Evolutionary conservation across 2,888 invertebrate genomes (phyloP).

Genomic region (Cephonodes hylas): DNA sequence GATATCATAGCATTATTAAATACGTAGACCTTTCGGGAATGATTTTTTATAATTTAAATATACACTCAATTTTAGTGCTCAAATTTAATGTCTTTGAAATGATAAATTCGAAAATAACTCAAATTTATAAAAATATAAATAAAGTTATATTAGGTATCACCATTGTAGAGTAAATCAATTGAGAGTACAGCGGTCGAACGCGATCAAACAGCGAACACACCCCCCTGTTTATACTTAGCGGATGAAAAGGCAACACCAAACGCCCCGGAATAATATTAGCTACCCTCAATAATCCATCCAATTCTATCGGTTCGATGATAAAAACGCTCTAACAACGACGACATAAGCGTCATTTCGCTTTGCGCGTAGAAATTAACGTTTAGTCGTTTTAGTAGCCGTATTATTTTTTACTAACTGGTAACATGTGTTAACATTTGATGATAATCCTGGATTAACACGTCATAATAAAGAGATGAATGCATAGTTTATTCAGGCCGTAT

Average conservation of each 20-base stretch:
- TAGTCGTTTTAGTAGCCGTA: conserved; percentile 34
- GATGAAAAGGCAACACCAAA: conserved; percentile 81
- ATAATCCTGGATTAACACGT: conserved; percentile 81
- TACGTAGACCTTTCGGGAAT: too few relatives aligned
- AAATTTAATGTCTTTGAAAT: too few relatives aligned
- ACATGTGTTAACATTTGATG: conserved; percentile 82
- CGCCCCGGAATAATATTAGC: conserved; percentile 81
- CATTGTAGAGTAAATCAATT: conserved; percentile 75
- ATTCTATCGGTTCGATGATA: conserved; percentile 52
- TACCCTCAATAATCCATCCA: conserved; percentile 76
- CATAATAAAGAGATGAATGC: conserved; percentile 80
- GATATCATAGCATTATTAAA: too few relatives aligned
- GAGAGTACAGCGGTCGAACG: conserved; percentile 62
- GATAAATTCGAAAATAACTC: not conserved
- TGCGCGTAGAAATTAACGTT: conserved; percentile 20
- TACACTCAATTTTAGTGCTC: too few relatives aligned
- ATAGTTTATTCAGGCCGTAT: conserved; percentile 76
- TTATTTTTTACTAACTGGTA: conserved; percentile 77
- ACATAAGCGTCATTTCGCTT: conserved; percentile 43
- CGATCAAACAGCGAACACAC: conserved; percentile 74
- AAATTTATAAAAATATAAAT: conserved; percentile 26
- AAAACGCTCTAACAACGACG: conserved; percentile 41
- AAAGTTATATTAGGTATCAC: conserved; percentile 42
- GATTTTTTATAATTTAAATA: too few relatives aligned
- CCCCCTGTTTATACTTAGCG: conserved; percentile 80